Conservation (phyloP, 2,113 vertebrate genomes). For the Saiga tatarica region DNA sequence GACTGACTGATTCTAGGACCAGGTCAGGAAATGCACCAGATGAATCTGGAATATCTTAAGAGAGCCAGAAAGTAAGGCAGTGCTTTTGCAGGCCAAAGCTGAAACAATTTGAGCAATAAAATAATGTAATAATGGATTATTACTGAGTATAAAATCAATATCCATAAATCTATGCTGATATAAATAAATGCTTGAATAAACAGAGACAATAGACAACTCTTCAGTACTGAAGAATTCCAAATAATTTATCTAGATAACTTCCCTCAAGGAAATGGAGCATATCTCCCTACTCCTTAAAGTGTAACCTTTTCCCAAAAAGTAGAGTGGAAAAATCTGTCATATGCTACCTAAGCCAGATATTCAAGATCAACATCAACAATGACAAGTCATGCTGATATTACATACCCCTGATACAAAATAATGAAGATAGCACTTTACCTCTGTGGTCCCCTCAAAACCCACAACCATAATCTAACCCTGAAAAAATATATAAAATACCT, state of each 20-base stretch:
- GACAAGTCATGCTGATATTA: background rate
- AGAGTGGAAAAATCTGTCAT: background rate
- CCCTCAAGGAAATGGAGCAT: background rate
- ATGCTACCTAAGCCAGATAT: background rate
- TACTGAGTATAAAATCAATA: background rate
- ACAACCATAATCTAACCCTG: background rate
- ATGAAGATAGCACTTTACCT: background rate
- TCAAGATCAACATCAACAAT: background rate
- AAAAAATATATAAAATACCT: background rate
- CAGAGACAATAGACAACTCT: background rate
- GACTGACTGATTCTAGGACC: constrained; percentile 3
- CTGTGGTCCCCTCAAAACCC: background rate
- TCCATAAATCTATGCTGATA: background rate
- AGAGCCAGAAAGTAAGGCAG: background rate
- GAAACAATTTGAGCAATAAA: background rate
- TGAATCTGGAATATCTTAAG: background rate
- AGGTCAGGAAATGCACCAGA: background rate
- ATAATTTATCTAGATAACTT: background rate
- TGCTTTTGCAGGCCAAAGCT: background rate
- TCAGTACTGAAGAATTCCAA: background rate
- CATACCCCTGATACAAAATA: background rate
- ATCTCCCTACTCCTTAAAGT: background rate
- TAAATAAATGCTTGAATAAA: background rate
- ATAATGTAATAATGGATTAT: background rate
- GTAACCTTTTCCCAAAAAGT: background rate